Evolutionary conservation across 1,140 invertebrate genomes (phyloP).

Genomic region (Notospermus geniculatus): DNA sequence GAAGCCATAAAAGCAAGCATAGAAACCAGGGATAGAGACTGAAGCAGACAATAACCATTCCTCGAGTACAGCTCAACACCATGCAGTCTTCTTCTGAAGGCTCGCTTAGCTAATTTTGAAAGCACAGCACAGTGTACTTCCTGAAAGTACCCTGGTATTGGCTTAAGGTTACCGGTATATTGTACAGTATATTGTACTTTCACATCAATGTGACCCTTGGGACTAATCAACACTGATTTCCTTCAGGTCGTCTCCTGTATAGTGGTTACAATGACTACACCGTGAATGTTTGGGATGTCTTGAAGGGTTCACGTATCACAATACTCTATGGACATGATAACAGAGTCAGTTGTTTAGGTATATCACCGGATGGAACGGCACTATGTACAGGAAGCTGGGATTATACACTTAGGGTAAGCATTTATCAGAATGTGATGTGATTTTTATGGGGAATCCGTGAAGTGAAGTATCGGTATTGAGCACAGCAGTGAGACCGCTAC

Average conservation of each 20-base stretch:
- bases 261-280: slow-evolving; percentile 99
- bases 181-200: not conserved
- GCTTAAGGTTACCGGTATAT: not conserved
- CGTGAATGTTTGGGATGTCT: slow-evolving; percentile 96
- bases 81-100: no score
- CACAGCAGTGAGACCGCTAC: no score
- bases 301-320: slow-evolving; percentile 87
- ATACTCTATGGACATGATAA: slow-evolving; percentile 98
- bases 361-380: slow-evolving; percentile 96
- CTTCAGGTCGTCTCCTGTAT: slow-evolving; percentile 83
- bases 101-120: no score
- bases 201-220: not conserved
- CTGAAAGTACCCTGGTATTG: not conserved
- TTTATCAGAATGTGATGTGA: no score
- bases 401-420: slow-evolving; percentile 83
- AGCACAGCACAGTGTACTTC: not conserved
- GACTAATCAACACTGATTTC: slow-evolving; percentile 3
- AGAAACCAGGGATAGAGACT: no score
- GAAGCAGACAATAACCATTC: no score
- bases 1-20: no score
- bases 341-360: slow-evolving; percentile 88
- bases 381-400: slow-evolving; percentile 98
- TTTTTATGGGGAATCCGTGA: no score
- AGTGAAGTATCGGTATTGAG: no score
- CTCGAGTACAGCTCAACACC: no score